Evolutionary conservation across 23 tunicate species (phyloP).

Genomic region (Oikopleura dioica): DNA sequence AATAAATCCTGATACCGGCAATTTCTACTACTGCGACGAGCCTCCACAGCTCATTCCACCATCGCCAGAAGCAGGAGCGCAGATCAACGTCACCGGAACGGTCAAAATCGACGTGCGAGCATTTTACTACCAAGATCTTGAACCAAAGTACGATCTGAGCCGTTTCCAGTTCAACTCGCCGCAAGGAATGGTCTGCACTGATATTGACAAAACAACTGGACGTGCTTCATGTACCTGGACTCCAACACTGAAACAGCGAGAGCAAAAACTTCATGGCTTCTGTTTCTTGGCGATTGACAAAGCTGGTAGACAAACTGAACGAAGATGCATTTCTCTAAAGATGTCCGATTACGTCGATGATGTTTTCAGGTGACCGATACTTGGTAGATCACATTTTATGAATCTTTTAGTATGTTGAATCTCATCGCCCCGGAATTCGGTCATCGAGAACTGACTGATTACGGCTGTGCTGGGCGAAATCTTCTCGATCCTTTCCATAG

Average conservation of each 20-base stretch:
- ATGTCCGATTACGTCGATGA: background rate
- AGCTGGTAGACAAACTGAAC: background rate
- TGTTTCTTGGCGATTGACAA: constrained; percentile 10
- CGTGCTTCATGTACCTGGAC: background rate
- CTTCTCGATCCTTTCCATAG: background rate
- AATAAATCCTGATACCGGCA: background rate
- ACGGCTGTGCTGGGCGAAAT: background rate
- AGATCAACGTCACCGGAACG: background rate
- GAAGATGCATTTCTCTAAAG: background rate
- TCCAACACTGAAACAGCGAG: background rate
- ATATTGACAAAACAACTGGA: background rate
- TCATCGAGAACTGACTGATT: constrained; percentile 6
- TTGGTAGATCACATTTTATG: too few relatives aligned
- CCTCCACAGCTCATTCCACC: background rate
- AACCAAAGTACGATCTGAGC: background rate
- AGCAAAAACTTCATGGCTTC: background rate
- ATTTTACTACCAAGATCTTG: background rate
- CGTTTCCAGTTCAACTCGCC: constrained; percentile 1
- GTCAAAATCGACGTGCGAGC: background rate
- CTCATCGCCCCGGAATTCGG: constrained; percentile 4
- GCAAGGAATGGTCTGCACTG: background rate
- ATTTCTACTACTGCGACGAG: background rate
- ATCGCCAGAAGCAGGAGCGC: background rate
- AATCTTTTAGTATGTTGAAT: background rate
- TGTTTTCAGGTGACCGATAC: too few relatives aligned